A percentile compares a stretch with the other conserved stretches of the same genome.
Evolutionary conservation across 2,797 vertebrate genomes (phyloP).

Genomic region (Pelodytes ibericus): DNA sequence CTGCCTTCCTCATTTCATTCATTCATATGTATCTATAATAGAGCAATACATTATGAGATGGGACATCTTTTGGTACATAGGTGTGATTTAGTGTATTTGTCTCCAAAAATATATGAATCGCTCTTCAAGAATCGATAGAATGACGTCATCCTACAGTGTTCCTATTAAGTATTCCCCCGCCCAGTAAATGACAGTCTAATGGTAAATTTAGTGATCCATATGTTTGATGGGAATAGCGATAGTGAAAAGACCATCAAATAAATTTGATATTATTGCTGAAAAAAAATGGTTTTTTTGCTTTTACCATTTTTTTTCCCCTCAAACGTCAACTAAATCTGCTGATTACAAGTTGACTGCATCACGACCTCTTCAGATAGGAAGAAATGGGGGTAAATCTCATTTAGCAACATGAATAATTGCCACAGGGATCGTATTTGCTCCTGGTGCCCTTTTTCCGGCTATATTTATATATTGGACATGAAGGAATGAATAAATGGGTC

Average conservation of each 20-base stretch:
- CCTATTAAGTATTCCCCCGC: background rate
- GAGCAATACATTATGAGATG: too few relatives aligned
- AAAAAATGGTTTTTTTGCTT: background rate
- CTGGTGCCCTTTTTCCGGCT: slow-evolving; percentile 12
- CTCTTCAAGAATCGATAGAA: background rate
- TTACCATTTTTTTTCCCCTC: background rate
- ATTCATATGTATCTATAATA: too few relatives aligned
- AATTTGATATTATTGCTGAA: background rate
- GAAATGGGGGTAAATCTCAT: slow-evolving; percentile 1
- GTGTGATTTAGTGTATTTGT: background rate
- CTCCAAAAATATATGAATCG: background rate
- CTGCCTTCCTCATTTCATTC: too few relatives aligned
- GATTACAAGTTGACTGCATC: background rate
- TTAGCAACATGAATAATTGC: slow-evolving; percentile 37
- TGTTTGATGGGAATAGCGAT: background rate
- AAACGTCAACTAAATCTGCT: background rate
- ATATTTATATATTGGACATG: slow-evolving; percentile 43
- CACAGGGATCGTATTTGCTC: slow-evolving; percentile 11
- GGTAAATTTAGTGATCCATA: background rate
- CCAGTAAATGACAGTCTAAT: too few relatives aligned
- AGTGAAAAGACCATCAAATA: background rate
- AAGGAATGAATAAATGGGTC: slow-evolving; percentile 40
- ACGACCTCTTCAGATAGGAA: slow-evolving; percentile 3
- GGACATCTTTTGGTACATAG: too few relatives aligned
- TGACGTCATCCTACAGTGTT: background rate